Percentiles rank a stretch among this genome's conserved stretches.
These are phyloP conservation scores for Passer montanus DNA, from an alignment of 2,113 vertebrate species.

Conservation along the genomic window DNA sequence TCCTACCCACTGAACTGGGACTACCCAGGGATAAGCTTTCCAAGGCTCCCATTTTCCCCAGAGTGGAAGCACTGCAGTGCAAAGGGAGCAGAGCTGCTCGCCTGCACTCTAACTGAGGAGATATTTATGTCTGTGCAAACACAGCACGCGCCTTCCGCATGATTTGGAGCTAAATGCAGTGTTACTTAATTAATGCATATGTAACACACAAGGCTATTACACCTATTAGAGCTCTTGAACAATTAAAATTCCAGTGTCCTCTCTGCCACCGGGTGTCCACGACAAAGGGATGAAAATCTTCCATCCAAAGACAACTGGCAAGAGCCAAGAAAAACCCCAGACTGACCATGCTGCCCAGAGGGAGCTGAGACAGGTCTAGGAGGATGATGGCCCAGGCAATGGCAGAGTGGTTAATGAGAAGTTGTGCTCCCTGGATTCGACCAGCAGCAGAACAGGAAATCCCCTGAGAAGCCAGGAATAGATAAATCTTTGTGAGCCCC, in stretches of 20 bases:
- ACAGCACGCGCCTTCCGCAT: conserved; percentile 81
- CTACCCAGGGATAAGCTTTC: not conserved
- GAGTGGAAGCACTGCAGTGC: not conserved
- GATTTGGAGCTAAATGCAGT: conserved; percentile 91
- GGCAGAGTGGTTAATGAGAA: not conserved
- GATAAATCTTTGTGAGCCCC: not conserved
- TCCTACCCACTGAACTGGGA: not conserved
- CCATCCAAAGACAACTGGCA: not conserved
- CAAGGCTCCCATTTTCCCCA: not conserved
- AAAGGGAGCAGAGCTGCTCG: conserved; percentile 53
- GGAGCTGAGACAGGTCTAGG: not conserved
- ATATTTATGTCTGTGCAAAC: conserved; percentile 85
- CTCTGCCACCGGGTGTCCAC: not conserved
- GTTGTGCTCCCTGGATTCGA: not conserved
- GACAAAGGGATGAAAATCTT: not conserved
- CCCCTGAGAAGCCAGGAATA: not conserved
- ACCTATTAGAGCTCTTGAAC: conserved; percentile 78
- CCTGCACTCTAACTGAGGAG: conserved; percentile 78
- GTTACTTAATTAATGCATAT: conserved; percentile 86
- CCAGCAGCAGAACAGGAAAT: not conserved
- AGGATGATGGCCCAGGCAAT: accelerated
- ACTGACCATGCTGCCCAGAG: accelerated
- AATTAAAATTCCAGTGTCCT: conserved; percentile 66
- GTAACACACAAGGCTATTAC: conserved; percentile 79
- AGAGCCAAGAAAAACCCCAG: not conserved